Percentiles rank a stretch among this genome's conserved stretches.
phyloP scores from a whole-genome alignment of 2,888 invertebrate species.

The Lasioglossum figueresi region DNA sequence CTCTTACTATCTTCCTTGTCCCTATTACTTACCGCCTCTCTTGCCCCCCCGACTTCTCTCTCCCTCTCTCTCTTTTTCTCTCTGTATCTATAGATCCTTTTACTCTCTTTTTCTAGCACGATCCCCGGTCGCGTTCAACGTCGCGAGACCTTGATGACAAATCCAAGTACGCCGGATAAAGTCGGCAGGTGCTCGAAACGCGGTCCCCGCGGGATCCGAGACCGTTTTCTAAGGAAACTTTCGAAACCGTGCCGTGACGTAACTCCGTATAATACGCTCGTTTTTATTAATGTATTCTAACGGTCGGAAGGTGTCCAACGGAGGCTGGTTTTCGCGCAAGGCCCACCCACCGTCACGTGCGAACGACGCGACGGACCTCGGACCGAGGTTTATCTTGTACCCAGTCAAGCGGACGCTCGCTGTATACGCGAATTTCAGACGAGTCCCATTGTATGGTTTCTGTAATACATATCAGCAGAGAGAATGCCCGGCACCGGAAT shows the following conservation, averaged over 20 bases:
- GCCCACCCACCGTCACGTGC: conserved; percentile 16
- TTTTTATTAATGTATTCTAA: conserved; percentile 56
- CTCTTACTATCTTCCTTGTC: not conserved
- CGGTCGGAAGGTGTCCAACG: conserved; percentile 25
- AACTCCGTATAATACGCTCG: conserved; percentile 36
- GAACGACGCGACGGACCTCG: not conserved
- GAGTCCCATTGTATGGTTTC: conserved; percentile 11
- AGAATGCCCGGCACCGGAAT: conserved; percentile 11
- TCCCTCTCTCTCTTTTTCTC: not conserved
- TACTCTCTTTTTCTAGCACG: not conserved
- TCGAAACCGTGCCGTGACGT: conserved; percentile 48
- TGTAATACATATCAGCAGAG: conserved; percentile 2
- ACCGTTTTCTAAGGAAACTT: conserved; percentile 37
- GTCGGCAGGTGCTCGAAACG: conserved; percentile 44
- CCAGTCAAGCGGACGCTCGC: not conserved
- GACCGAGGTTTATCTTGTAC: not conserved
- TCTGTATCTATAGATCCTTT: not conserved
- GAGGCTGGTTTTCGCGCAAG: not conserved
- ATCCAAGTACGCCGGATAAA: conserved; percentile 47
- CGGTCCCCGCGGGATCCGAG: conserved; percentile 29
- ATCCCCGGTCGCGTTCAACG: not conserved
- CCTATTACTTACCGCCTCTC: not conserved
- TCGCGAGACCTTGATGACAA: conserved; percentile 59
- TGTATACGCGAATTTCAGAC: conserved; percentile 6
- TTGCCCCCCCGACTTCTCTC: not conserved